Evolutionary conservation across 2,797 vertebrate species (phyloP).

Genomic region (Smutsia temminckii): DNA sequence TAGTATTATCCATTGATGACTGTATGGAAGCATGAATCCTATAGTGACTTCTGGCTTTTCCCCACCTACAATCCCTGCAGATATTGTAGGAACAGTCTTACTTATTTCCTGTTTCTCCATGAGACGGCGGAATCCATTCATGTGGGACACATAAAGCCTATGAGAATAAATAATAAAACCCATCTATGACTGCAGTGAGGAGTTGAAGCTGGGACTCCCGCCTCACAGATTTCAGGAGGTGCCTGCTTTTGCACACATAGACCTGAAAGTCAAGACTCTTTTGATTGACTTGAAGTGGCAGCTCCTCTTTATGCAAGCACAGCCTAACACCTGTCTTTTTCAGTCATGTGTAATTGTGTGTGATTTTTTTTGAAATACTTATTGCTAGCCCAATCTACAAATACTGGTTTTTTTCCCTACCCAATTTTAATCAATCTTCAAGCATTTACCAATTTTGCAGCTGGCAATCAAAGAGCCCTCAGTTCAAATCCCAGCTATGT

Average conservation of each 20-base stretch:
- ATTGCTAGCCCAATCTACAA: constrained; percentile 31
- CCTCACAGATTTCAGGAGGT: background rate
- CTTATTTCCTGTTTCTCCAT: background rate
- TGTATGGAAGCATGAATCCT: background rate
- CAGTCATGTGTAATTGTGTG: constrained; percentile 24
- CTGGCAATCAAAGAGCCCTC: background rate
- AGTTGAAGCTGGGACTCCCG: background rate
- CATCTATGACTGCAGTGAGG: background rate
- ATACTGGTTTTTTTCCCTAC: background rate
- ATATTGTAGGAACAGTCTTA: background rate
- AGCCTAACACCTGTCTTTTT: constrained; percentile 41
- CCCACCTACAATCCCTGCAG: background rate
- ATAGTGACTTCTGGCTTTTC: background rate
- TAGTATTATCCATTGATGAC: background rate
- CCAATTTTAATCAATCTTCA: constrained; percentile 52
- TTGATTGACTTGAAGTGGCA: constrained; percentile 23
- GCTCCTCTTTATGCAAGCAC: background rate
- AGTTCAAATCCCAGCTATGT: background rate
- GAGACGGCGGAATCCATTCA: background rate
- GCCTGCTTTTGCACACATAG: background rate
- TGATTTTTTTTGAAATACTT: constrained; percentile 23
- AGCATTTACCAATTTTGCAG: constrained; percentile 7
- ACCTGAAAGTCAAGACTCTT: background rate
- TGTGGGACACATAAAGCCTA: no score
- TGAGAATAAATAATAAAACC: background rate